Evolutionary conservation across 2,888 invertebrate genomes (phyloP), one percentile per base, ranked within the genome.

Genomic region (Rhaphigaster nebulosa): DNA sequence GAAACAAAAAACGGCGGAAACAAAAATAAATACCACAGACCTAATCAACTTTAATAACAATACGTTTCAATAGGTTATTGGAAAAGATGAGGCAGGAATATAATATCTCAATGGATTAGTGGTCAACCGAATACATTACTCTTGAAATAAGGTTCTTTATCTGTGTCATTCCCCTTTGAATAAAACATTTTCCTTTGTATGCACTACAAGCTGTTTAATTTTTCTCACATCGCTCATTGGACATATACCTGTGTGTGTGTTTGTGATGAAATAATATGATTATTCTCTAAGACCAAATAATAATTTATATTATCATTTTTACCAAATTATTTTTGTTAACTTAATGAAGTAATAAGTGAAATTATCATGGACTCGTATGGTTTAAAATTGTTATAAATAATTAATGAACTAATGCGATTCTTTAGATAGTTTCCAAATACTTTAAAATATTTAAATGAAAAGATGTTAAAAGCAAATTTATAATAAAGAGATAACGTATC

Each of bases 121-220:
- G 13, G n/a, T 84, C 26, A 80, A 80, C 41, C 26, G 45, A 50
- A 84, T 45, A 50, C n/a, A 84, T 26, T 45, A n/a, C 84, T 84
- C 41, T n/a, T 13, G n/a, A 41, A 50, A 84, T 45, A 38, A 84
- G 41, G 34, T n/a, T 41, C 41, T 84, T 45, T 84, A 45, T 84
- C 84, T 84, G 23, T 84, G 84, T 84, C 84, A 84, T n/a, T 84
- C 45, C 45, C 12, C n/a, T 26, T n/a, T 84, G 84, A 84, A 84
- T 84, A 84, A 84, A 84, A 84, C 84, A 84, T 84, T 45, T 84
- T 20, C 84, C 45, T 76, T 76, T 76, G 70, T 76, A 76, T 38
- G 70, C 84, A 84, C 15, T 45, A 50, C n/a, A 12, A 38, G 41
- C n/a, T 38, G 26, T 45, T 84, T 84, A 84, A 84, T n/a, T 84